Base-by-base conservation (phyloP, 2,888 invertebrate species). In the Notodonta dromedarius region DNA sequence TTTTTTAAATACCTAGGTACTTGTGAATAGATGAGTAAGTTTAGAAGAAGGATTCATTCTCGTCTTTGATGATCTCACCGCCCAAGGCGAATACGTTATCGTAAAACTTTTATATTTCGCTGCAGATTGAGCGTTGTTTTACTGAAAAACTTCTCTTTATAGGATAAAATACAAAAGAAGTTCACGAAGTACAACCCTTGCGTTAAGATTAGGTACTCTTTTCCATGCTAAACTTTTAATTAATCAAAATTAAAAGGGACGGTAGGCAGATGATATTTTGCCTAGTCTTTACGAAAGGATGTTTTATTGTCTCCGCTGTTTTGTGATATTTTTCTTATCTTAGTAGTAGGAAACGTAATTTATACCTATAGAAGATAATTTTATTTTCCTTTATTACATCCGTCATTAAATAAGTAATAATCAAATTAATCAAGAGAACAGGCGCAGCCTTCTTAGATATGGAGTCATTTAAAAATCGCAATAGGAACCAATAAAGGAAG, bases 21-120 rank as follows among this genome's bases (percentile, higher is more conserved):
- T 79, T 69, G 75, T 73, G 70, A 76, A 81, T 83, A 84, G 85
- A 85, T 79, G 58, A 83, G 75, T 77, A 84, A 87, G 82, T 85
- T 89, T 78, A 76, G 72, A 83, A 81, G 82, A 82, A 83, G 83
- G 80, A 84, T 86, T 88, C 84, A 84, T 85, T 82, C 80, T 79
- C 81, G 71, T 83, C 84, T 86, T 86, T 87, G 87, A 87, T 85
- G 85, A 88, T 87, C 86, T 82, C 78, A 77, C 78, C 75, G 91
- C 93, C 89, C 74, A 80, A 84, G 92, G 92, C 92, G 87, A 86
- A 82, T 90, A 91, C 90, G 85, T 88, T 91, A 90, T 90, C 90
- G 87, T 88, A 71, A 90, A 93, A 93, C 89, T 93, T 93, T 93
- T 91, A 91, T 92, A 91, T 92, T 92, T 87, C 87, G 88, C 84